These are phyloP conservation scores for Onychostoma macrolepis DNA, from an alignment of 2,113 vertebrate genomes.

Conservation along the genomic window DNA sequence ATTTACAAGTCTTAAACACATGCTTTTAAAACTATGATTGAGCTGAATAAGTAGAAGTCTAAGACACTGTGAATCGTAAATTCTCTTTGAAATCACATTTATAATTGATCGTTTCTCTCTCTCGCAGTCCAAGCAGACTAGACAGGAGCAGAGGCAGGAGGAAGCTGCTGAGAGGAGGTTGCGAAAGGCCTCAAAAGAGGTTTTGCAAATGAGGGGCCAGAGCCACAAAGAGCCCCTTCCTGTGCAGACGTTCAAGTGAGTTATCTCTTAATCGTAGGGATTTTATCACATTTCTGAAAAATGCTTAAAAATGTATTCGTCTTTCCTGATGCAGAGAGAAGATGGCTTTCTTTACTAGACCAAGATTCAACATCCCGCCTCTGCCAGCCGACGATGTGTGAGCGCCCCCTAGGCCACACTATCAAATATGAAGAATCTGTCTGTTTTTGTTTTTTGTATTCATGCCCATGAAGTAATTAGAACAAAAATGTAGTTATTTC, in stretches of 20 bases:
- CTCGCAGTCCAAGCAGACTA: constrained; percentile 87
- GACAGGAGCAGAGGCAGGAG: constrained; percentile 92
- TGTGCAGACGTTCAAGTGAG: constrained; percentile 95
- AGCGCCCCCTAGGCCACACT: constrained; percentile 73
- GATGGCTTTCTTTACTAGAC: constrained; percentile 98
- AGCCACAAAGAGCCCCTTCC: constrained; percentile 93
- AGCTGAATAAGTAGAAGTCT: background rate
- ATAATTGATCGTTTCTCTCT: background rate
- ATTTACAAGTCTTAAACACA: background rate
- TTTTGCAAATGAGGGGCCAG: constrained; percentile 91
- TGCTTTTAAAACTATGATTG: background rate
- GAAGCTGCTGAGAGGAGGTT: constrained; percentile 93
- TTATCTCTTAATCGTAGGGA: background rate
- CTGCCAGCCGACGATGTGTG: constrained; percentile 97
- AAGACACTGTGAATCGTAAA: background rate
- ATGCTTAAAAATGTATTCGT: background rate
- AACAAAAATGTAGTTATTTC: constrained; percentile 77
- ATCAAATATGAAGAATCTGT: constrained; percentile 92
- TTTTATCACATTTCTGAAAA: background rate
- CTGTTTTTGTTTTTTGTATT: constrained; percentile 67
- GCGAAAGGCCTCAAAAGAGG: constrained; percentile 94
- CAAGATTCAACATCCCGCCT: constrained; percentile 96
- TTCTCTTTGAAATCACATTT: background rate
- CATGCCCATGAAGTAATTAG: constrained; percentile 91
- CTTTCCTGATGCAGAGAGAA: constrained; percentile 85